A percentile compares a stretch with the other conserved stretches of the same genome.
phyloP scores from a whole-genome alignment of 1,140 invertebrate species.

The Aphelenchoides besseyi region DNA sequence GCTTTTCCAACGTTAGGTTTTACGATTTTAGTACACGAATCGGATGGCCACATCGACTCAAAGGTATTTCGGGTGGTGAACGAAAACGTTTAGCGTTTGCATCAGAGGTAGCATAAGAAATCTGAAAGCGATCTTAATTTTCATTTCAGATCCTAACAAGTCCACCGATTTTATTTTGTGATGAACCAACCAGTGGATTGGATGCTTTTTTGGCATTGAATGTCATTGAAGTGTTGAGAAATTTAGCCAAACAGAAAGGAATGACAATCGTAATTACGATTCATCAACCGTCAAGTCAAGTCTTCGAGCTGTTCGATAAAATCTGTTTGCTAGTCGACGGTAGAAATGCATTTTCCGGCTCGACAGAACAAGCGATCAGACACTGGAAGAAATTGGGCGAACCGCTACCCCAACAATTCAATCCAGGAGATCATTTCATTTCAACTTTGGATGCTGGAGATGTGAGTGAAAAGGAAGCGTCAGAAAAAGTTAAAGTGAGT shows the following conservation, averaged over 20 bases:
- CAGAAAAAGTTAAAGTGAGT: slow-evolving; percentile 56
- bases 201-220: slow-evolving; percentile 83
- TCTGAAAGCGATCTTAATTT: slow-evolving; percentile 60
- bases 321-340: slow-evolving; percentile 76
- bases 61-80: slow-evolving; percentile 91
- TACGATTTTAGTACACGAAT: slow-evolving; percentile 71
- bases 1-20: background rate
- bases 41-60: slow-evolving; percentile 77
- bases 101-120: slow-evolving; percentile 74
- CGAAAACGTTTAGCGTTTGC: slow-evolving; percentile 91
- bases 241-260: slow-evolving; percentile 73
- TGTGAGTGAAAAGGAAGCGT: slow-evolving; percentile 72
- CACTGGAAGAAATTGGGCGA: slow-evolving; percentile 59
- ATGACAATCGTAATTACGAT: slow-evolving; percentile 90
- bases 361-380: slow-evolving; percentile 68
- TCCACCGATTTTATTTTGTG: slow-evolving; percentile 89
- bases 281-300: slow-evolving; percentile 89
- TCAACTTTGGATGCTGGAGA: slow-evolving; percentile 82
- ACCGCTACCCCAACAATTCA: slow-evolving; percentile 74
- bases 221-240: slow-evolving; percentile 69
- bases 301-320: slow-evolving; percentile 86
- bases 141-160: slow-evolving; percentile 83
- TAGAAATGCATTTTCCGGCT: slow-evolving; percentile 81
- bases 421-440: slow-evolving; percentile 92
- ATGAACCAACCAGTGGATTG: slow-evolving; percentile 88